Conservation (phyloP, 2,797 vertebrate genomes). For the Otus scops region DNA sequence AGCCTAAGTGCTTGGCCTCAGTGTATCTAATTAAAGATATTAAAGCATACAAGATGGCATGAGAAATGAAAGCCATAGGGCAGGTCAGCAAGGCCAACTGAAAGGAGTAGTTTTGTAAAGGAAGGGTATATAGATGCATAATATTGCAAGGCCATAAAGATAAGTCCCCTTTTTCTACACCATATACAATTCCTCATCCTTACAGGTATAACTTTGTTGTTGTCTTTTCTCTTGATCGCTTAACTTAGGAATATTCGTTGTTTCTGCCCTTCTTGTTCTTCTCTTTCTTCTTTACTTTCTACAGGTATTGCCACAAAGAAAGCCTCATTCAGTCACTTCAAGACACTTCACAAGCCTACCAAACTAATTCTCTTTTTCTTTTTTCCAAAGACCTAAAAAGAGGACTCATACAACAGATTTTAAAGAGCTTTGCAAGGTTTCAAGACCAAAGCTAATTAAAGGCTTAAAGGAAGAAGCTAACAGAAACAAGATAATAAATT, state of each 20-base stretch:
- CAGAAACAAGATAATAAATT: not conserved
- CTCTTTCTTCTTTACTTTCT: not conserved
- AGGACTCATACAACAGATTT: not conserved
- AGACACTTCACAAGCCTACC: fast-evolving
- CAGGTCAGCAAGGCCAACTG: not conserved
- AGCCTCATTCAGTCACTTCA: not conserved
- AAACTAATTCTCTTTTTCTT: not conserved
- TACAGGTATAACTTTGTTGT: not conserved
- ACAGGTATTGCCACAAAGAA: not conserved
- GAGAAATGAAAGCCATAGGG: constrained; percentile 1
- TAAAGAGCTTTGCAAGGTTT: not conserved
- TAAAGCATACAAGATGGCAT: not conserved
- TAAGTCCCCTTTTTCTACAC: not conserved
- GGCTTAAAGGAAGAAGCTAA: not conserved
- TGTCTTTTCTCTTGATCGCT: not conserved
- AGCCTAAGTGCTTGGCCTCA: not conserved
- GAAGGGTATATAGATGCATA: not conserved
- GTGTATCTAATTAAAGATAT: constrained; percentile 41
- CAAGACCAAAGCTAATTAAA: not conserved
- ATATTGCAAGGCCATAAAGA: not conserved
- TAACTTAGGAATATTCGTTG: not conserved
- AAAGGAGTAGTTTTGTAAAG: not conserved
- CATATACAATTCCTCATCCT: not conserved
- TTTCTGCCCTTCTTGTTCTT: not conserved
- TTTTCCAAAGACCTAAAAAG: not conserved